Percentiles rank a stretch among this genome's conserved stretches.
phyloP scores from a whole-genome alignment of 2,888 invertebrate species.

The Petrolisthes cinctipes region DNA sequence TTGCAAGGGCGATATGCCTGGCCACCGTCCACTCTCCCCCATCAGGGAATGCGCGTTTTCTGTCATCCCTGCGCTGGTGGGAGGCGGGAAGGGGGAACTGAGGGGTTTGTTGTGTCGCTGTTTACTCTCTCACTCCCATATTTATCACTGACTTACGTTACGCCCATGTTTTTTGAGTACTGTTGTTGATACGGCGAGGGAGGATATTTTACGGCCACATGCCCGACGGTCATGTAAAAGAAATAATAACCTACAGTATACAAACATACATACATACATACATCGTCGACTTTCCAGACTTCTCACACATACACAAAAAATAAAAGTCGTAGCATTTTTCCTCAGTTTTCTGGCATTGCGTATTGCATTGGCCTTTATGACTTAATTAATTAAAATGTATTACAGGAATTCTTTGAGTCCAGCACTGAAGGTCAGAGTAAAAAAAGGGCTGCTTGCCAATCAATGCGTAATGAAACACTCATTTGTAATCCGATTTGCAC shows the following conservation, averaged over 20 bases:
- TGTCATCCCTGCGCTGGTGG: conserved; percentile 30
- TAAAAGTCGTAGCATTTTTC: background rate
- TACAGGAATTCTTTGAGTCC: conserved; percentile 34
- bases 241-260: conserved; percentile 20
- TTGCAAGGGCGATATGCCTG: conserved; percentile 58
- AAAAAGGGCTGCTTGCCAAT: conserved; percentile 46
- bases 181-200: conserved; percentile 33
- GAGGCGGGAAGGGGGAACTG: conserved; percentile 20
- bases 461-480: conserved; percentile 46
- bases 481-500: conserved; percentile 45
- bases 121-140: conserved; percentile 43
- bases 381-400: conserved; percentile 49
- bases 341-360: conserved; percentile 1
- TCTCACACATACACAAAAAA: background rate
- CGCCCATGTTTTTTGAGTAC: conserved; percentile 27
- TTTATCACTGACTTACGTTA: conserved; percentile 48
- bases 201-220: conserved; percentile 29
- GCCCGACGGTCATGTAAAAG: conserved; percentile 18
- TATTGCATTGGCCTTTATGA: conserved; percentile 32
- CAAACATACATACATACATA: background rate
- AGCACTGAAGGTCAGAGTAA: conserved; percentile 25
- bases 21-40: conserved; percentile 48
- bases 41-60: conserved; percentile 31
- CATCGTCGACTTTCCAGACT: background rate
- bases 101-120: conserved; percentile 31